Evolutionary conservation across 2,113 vertebrate genomes (phyloP), one percentile per base, ranked within the genome.

Genomic region (Pao palembangensis): DNA sequence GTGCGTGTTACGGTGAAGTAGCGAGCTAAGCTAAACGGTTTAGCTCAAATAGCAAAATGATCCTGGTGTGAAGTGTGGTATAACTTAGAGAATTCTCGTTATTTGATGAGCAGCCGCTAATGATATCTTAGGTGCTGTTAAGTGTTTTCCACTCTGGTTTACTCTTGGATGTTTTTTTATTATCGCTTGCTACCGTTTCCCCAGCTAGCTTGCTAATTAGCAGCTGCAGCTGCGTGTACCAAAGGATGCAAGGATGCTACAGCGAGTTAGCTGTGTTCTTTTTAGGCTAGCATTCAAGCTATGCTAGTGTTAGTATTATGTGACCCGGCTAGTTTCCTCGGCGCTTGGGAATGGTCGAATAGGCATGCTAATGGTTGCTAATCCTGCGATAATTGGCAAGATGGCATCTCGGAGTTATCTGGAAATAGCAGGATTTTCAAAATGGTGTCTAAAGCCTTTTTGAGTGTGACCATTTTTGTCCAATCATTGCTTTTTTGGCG

Each of bases 361-460:
- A 23, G 57, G n/a, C 34, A 21, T 67, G 61, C 72, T 65, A 75
- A 58, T 60, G n/a, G 47, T 7, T 12, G 79, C 66, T 64, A 76
- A 75, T 80, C 50, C 67, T 53, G 50, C 38, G 56, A 73, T 85
- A 82, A 85, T 79, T 86, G 78, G 76, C 78, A 85, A 85, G 82
- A 85, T 86, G 85, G 85, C 82, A 86, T 86, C 82, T 69, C 75
- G 56, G 63, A 72, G 73, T 82, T 82, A 83, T 83, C 72, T 68
- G 70, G 72, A 87, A 82, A 81, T 81, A 74, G 65, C 60, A 67
- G 79, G 81, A 67, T 85, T 84, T 88, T 86, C 87, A 90, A 90
- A 90, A 89, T 89, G 88, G 87, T 90, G 88, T 86, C 85, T 86
- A 81, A 79, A 82, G 85, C 83, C 79, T 75, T 75, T 87, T 85